phyloP scores from a whole-genome alignment of 2,888 invertebrate genomes.

The Megamerina dolium region DNA sequence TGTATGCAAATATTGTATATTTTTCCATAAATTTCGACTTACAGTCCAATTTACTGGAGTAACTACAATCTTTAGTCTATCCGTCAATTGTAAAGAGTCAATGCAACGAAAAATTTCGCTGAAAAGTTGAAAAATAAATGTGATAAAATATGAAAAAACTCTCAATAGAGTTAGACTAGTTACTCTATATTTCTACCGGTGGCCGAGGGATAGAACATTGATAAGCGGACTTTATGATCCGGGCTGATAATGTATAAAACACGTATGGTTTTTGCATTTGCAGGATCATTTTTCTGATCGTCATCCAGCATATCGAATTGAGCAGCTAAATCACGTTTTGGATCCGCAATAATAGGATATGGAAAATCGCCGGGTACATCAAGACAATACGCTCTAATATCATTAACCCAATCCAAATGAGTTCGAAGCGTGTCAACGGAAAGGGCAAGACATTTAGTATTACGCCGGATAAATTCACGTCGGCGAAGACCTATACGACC shows the following conservation, averaged over 20 bases:
- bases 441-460: slow-evolving; percentile 71
- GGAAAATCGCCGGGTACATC: slow-evolving; percentile 69
- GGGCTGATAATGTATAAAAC: slow-evolving; percentile 77
- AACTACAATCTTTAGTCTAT: slow-evolving; percentile 63
- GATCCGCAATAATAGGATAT: slow-evolving; percentile 78
- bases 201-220: slow-evolving; percentile 78
- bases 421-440: slow-evolving; percentile 70
- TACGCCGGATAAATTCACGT: slow-evolving; percentile 63
- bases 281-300: slow-evolving; percentile 59
- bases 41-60: slow-evolving; percentile 86
- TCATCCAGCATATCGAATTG: slow-evolving; percentile 46
- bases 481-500: slow-evolving; percentile 66
- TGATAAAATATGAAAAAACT: slow-evolving; percentile 59
- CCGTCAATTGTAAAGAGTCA: slow-evolving; percentile 75
- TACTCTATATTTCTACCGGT: slow-evolving; percentile 82
- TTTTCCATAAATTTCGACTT: slow-evolving; percentile 32
- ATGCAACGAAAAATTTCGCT: slow-evolving; percentile 80
- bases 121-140: no score
- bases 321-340: slow-evolving; percentile 63
- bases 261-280: slow-evolving; percentile 64
- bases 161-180: neutral
- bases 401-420: slow-evolving; percentile 73
- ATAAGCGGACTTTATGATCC: slow-evolving; percentile 68
- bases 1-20: neutral
- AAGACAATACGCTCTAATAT: slow-evolving; percentile 63